Conservation (phyloP, 2,113 vertebrate species). For the Heterotis niloticus region DNA sequence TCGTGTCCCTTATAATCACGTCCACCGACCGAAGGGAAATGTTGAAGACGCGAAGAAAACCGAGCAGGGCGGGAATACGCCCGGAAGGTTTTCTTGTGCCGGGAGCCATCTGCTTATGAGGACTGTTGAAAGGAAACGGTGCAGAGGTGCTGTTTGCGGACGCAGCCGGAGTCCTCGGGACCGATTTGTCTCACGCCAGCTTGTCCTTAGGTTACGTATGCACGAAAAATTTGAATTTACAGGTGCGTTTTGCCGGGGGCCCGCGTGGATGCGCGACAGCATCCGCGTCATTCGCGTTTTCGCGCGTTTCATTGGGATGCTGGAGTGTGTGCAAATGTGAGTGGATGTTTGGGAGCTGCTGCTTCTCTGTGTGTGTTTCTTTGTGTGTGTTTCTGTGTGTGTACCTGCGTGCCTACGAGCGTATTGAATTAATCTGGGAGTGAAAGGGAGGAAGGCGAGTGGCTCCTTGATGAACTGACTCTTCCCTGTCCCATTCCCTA, state of each 20-base stretch:
- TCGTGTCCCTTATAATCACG: background rate
- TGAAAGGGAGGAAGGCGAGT: constrained; percentile 43
- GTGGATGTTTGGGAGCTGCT: constrained; percentile 24
- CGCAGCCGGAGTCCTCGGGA: background rate
- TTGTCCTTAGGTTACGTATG: no score
- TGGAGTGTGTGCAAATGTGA: background rate
- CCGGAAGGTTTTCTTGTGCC: no score
- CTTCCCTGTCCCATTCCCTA: constrained; percentile 28
- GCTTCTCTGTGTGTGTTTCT: constrained; percentile 10
- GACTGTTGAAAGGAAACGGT: no score
- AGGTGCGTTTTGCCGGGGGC: background rate
- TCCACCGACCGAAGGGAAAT: background rate
- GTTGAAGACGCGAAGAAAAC: background rate
- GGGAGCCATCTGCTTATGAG: no score
- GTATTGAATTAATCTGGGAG: constrained; percentile 51
- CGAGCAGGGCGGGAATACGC: background rate
- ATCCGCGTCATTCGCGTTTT: background rate
- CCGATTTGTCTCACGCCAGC: no score
- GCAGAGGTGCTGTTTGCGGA: background rate
- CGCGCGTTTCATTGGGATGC: background rate
- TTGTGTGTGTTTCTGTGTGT: background rate
- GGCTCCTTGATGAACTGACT: constrained; percentile 30
- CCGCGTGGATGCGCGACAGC: constrained; percentile 14
- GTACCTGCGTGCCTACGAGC: constrained; percentile 35
- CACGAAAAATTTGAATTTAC: no score